Evolutionary conservation across 2,113 vertebrate genomes (phyloP).

Genomic region (Triplophysa rosa): DNA sequence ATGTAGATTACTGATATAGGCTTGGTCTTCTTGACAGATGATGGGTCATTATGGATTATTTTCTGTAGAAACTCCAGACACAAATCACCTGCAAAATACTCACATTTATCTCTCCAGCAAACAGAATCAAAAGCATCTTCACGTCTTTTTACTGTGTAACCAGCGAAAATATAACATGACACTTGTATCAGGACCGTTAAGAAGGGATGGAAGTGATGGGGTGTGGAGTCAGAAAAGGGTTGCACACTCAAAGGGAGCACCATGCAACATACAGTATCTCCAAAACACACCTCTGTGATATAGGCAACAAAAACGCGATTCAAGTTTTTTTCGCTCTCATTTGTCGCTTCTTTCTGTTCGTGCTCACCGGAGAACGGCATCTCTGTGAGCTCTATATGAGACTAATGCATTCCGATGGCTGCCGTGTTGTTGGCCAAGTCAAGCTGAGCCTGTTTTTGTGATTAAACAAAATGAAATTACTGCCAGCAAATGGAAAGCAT

Average conservation of each 20-base stretch:
- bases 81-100: background rate
- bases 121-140: conserved; percentile 28
- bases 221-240: too few relatives aligned
- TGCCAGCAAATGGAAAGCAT: conserved; percentile 61
- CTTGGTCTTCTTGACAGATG: conserved; percentile 24
- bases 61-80: conserved; percentile 11
- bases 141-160: background rate
- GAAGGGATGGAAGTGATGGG: too few relatives aligned
- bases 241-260: too few relatives aligned
- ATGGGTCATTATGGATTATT: conserved; percentile 22
- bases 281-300: background rate
- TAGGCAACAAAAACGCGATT: background rate
- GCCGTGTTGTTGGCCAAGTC: conserved; percentile 53
- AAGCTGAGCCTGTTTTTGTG: conserved; percentile 62
- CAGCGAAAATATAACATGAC: background rate
- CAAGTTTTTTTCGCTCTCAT: conserved; percentile 23
- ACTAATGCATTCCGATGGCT: conserved; percentile 60
- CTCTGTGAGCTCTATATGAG: conserved; percentile 35
- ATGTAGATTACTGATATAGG: conserved; percentile 17
- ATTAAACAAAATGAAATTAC: conserved; percentile 72
- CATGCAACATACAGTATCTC: too few relatives aligned
- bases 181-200: too few relatives aligned
- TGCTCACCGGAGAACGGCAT: conserved; percentile 25
- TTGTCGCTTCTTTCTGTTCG: conserved; percentile 12
- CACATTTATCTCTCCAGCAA: background rate